Conservation (phyloP, 2,797 vertebrate species). For the Syndactyla subalaris region DNA sequence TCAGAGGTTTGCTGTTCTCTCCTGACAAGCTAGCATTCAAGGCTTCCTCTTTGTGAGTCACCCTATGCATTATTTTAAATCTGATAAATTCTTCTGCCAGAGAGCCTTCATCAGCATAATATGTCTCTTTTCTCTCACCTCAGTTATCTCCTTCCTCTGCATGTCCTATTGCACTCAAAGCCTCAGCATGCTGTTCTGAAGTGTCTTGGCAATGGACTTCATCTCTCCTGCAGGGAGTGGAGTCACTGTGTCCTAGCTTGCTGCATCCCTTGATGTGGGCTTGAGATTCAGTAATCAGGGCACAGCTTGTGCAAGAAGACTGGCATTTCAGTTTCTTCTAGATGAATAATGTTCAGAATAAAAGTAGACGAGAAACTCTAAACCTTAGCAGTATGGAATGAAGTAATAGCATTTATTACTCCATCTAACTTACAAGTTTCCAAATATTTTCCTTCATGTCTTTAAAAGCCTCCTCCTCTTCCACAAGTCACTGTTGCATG, state of each 20-base stretch:
- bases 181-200: neutral
- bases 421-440: neutral
- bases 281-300: neutral
- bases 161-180: slow-evolving; percentile 1
- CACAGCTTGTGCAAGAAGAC: neutral
- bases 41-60: slow-evolving; percentile 1
- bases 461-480: neutral
- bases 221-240: slow-evolving; percentile 31
- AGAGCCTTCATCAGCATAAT: slow-evolving; percentile 5
- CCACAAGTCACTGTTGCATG: neutral
- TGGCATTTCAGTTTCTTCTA: neutral
- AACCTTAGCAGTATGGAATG: neutral
- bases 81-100: neutral
- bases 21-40: neutral
- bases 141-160: slow-evolving; percentile 3
- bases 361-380: neutral
- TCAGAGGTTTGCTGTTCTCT: neutral
- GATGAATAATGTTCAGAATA: neutral
- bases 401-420: neutral
- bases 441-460: neutral
- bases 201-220: neutral
- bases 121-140: slow-evolving; percentile 4
- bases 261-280: neutral
- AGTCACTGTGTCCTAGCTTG: neutral
- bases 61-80: neutral